Base-by-base conservation (phyloP, 1,140 invertebrate genomes). In the Zeugodacus cucurbitae region DNA sequence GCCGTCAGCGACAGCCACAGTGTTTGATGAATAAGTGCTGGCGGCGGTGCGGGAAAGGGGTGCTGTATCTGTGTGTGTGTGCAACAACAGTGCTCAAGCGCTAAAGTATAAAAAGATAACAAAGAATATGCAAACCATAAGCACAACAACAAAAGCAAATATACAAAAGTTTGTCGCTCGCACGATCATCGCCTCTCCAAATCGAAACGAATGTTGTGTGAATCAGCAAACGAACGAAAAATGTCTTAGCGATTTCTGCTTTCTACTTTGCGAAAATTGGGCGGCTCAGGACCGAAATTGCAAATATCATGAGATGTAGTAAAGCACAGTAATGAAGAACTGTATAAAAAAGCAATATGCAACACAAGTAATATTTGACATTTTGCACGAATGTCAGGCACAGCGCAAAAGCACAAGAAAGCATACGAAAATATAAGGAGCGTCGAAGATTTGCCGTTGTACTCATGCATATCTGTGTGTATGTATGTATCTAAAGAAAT, bases 151-250 rank as follows among this genome's bases (percentile, higher is more conserved):
- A 26, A 48, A 82, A 11, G 1, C 41, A 82, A 54, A 48, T 82
- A 82, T n/a, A n/a, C n/a, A 82, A 82, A 78, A 82, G 44, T 82
- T 82, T 82, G 74, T 82, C 74, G 74, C 74, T 22, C 74, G 41
- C 74, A 82, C 41, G 41, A 82, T 82, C 74, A 54, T 82, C 41
- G 74, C 3, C 44, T 48, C 22, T 44, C 41, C n/a, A n/a, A 82
- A 70, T 17, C 64, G n/a, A 70, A 17, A 14, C 32, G 26, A 26
- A 34, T 70, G 58, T 62, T 62, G 64, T 70, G 29, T 11, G 10
- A n/a, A 62, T 26, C 58, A 62, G n/a, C 58, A 62, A 62, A 26
- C n/a, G 22, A 62, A 62, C n/a, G n/a, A 26, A 62, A 26, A 62
- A 62, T 0, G 2, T 6, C 22, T 62, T 26, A 2, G 58, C 58